These are phyloP conservation scores for Sapajus apella DNA, from an alignment of 2,113 vertebrate genomes.

Conservation along the genomic window DNA sequence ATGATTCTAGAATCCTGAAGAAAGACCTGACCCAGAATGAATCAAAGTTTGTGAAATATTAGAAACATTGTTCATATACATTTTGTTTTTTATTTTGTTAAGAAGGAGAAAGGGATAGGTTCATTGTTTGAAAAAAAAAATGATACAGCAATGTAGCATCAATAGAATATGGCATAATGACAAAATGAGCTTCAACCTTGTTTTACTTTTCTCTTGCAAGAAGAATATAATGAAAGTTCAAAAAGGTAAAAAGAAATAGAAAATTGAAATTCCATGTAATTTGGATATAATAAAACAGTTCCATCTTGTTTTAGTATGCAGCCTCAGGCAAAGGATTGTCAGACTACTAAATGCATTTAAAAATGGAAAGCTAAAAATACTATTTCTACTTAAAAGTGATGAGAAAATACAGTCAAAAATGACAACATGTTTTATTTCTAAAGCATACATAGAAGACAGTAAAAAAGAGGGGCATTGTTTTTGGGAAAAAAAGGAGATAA, in stretches of 20 bases:
- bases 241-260: not conserved
- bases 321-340: not conserved
- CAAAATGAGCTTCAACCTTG: not conserved
- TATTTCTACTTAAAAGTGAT: not conserved
- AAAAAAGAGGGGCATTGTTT: not conserved
- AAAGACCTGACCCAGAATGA: not conserved
- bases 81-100: constrained; percentile 7
- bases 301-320: not conserved
- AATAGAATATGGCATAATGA: not conserved
- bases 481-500: not conserved
- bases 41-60: not conserved
- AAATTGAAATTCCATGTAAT: not conserved
- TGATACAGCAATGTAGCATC: not conserved
- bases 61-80: not conserved
- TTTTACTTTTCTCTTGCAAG: not conserved
- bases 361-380: not conserved
- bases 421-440: constrained; percentile 29
- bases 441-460: not conserved
- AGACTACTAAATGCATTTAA: constrained; percentile 5
- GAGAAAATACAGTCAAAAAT: not conserved
- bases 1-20: not conserved
- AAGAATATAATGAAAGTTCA: not conserved
- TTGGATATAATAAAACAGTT: not conserved
- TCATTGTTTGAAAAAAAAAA: not conserved
- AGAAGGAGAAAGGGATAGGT: not conserved